Percentiles rank a stretch among this genome's conserved stretches.
Evolutionary conservation across 1,140 invertebrate species (phyloP).

Genomic region (Cotesia vestalis): DNA sequence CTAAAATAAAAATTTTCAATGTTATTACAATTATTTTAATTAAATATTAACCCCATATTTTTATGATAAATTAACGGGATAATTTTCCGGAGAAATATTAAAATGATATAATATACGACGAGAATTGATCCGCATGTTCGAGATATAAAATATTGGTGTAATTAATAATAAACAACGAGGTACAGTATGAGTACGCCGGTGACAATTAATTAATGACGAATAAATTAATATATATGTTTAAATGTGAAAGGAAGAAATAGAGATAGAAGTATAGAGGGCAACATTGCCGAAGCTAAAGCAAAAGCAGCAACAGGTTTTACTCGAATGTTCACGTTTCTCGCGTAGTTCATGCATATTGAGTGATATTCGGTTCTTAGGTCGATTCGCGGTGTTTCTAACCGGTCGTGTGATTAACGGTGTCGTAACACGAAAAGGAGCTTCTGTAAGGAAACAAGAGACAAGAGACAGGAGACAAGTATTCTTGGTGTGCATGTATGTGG

Average conservation of each 20-base stretch:
- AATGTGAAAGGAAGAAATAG: too few species aligned
- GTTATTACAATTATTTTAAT: too few species aligned
- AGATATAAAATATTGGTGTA: too few species aligned
- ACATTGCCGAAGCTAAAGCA: background rate
- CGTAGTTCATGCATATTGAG: constrained; percentile 32
- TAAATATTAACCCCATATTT: too few species aligned
- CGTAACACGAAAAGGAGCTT: constrained; percentile 42
- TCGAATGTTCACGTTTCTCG: constrained; percentile 18
- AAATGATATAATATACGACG: too few species aligned
- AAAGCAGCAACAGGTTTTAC: constrained; percentile 24
- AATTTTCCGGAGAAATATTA: too few species aligned
- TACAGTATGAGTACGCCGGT: too few species aligned
- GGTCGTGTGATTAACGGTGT: constrained; percentile 47
- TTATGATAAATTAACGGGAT: too few species aligned
- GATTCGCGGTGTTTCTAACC: background rate
- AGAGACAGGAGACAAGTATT: background rate
- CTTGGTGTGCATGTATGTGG: constrained; percentile 21
- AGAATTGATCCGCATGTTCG: too few species aligned
- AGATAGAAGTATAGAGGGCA: background rate
- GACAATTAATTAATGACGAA: too few species aligned
- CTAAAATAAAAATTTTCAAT: too few species aligned
- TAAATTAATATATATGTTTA: background rate
- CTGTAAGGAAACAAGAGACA: constrained; percentile 12
- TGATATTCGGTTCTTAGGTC: constrained; percentile 21
- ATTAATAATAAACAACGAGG: too few species aligned